Base-by-base conservation (phyloP, 2,797 vertebrate species). In the Chrysocyon brachyurus region DNA sequence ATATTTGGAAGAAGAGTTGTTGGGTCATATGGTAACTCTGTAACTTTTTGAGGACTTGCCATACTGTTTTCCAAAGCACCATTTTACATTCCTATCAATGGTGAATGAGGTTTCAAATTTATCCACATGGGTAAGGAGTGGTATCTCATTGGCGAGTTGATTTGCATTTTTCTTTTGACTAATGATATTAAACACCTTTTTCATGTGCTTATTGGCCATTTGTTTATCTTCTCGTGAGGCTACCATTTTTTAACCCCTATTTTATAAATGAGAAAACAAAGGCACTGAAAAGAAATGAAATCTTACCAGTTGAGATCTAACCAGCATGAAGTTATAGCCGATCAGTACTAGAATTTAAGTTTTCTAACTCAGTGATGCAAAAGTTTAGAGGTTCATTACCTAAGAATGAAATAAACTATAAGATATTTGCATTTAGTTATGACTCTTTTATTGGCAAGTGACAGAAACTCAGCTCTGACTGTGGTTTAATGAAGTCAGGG, bases 191-290 rank as follows among this genome's bases (percentile, higher is more conserved):
- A 88, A 36, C 64, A 61, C 72, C 7, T 66, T 96, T 95, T 95
- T 85, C 17, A n/a, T 63, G 9, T 84, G 68, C 15, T 81, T 92
- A n/a, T n/a, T 96, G 22, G 26, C n/a, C 16, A n/a, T 90, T 84
- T 86, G 11, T 59, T 28, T 36, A 46, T 90, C 8, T 90, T 68
- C 17, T 56, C 82, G 28, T 87, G 28, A 4, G 36, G 6, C 4
- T 68, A 66, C 33, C 6, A 56, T 81, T 66, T 94, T 83, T 79
- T 70, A 85, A 90, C 5, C 31, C 3, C 61, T 52, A 21, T 73
- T 90, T 95, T 96, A 57, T 64, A 77, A 95, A 54, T 79, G 26
- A 85, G n/a, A 26, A 91, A 95, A 88, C 49, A 94, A 81, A 79
- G 26, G 17, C 10, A 33, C 7, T 40, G 31, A 90, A 31, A 87